Evolutionary conservation across 2,888 invertebrate species (phyloP), one percentile per base, ranked within the genome.

Genomic region (Synergus gifuensis): DNA sequence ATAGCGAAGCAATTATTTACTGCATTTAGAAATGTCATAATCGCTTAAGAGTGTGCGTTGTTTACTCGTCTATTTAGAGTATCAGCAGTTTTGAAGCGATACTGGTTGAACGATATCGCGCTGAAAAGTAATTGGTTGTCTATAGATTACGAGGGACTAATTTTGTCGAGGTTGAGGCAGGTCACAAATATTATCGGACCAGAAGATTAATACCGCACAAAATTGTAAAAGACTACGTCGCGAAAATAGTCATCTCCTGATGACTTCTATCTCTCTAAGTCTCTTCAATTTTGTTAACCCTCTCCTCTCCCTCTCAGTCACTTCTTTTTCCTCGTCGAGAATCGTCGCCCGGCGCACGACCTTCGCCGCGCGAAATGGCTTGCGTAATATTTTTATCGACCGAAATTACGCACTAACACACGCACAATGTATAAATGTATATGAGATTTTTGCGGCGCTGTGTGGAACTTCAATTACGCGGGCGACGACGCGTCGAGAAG

Each of bases 331-430:
- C 82, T 76, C 83, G 78, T 84, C 83, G 83, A 79, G 79, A 78
- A 82, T 83, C 89, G 90, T 89, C 90, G 90, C 90, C 90, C 22
- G 22, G 85, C 85, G 85, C 73, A 83, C 89, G 90, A 89, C 90
- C 90, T 90, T 90, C 90, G 90, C 86, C 90, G 90, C 86, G 86
- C 85, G 85, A 85, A 85, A 83, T 80, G 63, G 73, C 87, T 91
- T 91, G 90, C 91, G 91, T 91, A 91, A 92, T 90, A 88, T 88
- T 89, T 91, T 91, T 91, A 90, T 91, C 90, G 87, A 87, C 86
- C 88, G 87, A 91, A 91, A 89, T 90, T 89, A 83, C 85, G 81
- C 80, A 82, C 84, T 67, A 64, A 54, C 78, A 77, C 79, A 78
- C 58, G 62, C 62, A 63, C 4, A n/a, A 76, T 76, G 7, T 76